Base-by-base conservation (phyloP, 2,113 vertebrate genomes). In the Dasypus novemcinctus region DNA sequence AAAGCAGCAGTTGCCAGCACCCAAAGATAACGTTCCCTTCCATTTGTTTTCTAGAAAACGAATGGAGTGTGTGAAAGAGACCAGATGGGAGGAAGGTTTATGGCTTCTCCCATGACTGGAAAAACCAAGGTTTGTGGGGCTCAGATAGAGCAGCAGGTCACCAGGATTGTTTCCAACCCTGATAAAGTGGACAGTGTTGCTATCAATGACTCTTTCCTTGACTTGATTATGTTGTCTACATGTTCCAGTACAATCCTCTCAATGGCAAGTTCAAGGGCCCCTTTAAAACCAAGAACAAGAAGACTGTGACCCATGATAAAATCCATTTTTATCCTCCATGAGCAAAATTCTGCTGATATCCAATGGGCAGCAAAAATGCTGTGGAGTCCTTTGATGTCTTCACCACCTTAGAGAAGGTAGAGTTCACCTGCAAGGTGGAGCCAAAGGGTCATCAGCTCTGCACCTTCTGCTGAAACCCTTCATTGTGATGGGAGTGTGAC, bases 181-280 rank as follows among this genome's bases (percentile, higher is more conserved):
- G 98, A 98, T 94, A 98, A 99, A 92, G 98, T 99, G 23, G 94
- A 99, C 8, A 93, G 98, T 75, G 98, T 99, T 68, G 99, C 98
- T 33, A 99, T 99, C 97, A 99, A 99, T 21, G 99, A 99, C 97
- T 98, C 99, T 3, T 99, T 99, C 98, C 99, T 99, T 90, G 99
- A 99, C 96, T 97, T 99, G 97, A 98, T 29, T 99, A 99, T 97
- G 99, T 99, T 98, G 99, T 98, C 86, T 99, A 99, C 98, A 99
- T 99, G 99, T 99, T 99, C 98, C 98, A 99, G 94, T 99, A 99
- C 96, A 99, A 99, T 97, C 99, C 98, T 69, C 99, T 99, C 79
- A 98, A 99, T 7, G 98, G 98, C 17, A 98, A 98, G 59, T 99
- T 97, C 98, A 96, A 98, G 29, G 99, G 98, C 29, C 98, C 98